A percentile compares a stretch with the other conserved stretches of the same genome.
These are phyloP conservation scores for Torymus aiolomorphi DNA, from an alignment of 2,888 invertebrate genomes.

Conservation along the genomic window DNA sequence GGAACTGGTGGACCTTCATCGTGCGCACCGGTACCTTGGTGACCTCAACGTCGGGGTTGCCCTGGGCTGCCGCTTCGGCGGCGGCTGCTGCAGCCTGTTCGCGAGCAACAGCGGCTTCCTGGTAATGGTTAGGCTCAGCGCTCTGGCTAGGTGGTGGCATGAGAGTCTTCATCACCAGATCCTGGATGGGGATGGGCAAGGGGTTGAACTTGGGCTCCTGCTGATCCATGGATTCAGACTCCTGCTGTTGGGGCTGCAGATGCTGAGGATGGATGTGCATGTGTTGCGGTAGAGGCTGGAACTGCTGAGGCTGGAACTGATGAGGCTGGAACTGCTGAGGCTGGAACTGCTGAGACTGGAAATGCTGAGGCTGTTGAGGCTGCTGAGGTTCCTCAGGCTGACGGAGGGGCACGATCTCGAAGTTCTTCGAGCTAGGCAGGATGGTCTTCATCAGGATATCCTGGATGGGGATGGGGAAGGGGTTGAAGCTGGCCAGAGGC, in stretches of 20 bases:
- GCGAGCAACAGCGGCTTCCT: neutral
- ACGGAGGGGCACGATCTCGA: slow-evolving; percentile 46
- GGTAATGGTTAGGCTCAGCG: slow-evolving; percentile 16
- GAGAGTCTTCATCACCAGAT: slow-evolving; percentile 50
- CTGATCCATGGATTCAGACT: slow-evolving; percentile 26
- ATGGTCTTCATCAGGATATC: slow-evolving; percentile 52
- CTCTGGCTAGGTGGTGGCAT: slow-evolving; percentile 45
- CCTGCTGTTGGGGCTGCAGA: neutral
- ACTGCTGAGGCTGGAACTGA: neutral
- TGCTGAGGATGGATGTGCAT: neutral
- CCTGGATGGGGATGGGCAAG: slow-evolving; percentile 50
- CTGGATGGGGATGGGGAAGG: slow-evolving; percentile 48
- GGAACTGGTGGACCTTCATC: slow-evolving; percentile 38
- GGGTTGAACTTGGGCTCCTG: slow-evolving; percentile 40
- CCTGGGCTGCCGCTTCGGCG: slow-evolving; percentile 2
- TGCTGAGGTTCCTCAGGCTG: neutral
- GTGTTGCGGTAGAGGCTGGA: slow-evolving; percentile 8
- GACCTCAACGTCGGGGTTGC: slow-evolving; percentile 42
- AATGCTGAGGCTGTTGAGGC: slow-evolving; percentile 1
- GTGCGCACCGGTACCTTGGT: slow-evolving; percentile 42
- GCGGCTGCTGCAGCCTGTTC: too few species aligned
- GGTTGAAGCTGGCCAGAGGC: slow-evolving; percentile 40
- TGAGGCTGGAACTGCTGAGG: neutral
- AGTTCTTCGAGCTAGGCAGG: slow-evolving; percentile 37
- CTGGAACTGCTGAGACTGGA: neutral